Evolutionary conservation across 1,140 invertebrate genomes (phyloP), one percentile per base, ranked within the genome.

Genomic region (Manduca sexta): DNA sequence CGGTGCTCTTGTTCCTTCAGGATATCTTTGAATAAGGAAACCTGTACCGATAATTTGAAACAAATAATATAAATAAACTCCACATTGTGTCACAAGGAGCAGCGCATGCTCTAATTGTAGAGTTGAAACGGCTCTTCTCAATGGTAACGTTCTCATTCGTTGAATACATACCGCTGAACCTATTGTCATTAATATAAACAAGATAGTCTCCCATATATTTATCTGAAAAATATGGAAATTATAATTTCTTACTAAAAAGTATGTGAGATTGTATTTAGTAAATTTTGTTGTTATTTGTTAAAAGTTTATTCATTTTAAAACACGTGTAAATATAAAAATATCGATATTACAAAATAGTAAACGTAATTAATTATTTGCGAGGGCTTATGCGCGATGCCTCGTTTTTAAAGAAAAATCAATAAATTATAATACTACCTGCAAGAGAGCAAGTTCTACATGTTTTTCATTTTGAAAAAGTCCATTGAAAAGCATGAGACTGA

Each of bases 401-500:
- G n/a, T n/a, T n/a, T n/a, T n/a, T n/a, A n/a, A n/a, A n/a, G n/a
- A n/a, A n/a, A n/a, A n/a, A n/a, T n/a, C n/a, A n/a, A n/a, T n/a
- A n/a, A n/a, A n/a, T n/a, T n/a, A n/a, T 44, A 6, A 10, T 17
- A 15, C 18, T 58, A 92, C 89, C 65, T 92, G 89, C n/a, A 90
- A 74, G 18, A 92, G 85, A 12, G 89, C 87, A 52, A 87, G 78
- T 37, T 88, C 78, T n/a, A 88, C 65, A 64, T 91, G 90, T 15
- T 92, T 83, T 12, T 88, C 71, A 8, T 91, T 86, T 51, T 92
- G 87, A 54, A 92, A 89, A 1, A 92, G 86, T 10, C 93, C 91
- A 65, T 93, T 92, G 74, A 93, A 93, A 1, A 93, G 86, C 61
- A 93, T 92, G 7, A 93, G 86, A 38, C 90, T 90, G 54, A 94